These are phyloP conservation scores for Thyatira batis DNA, from an alignment of 2,888 invertebrate genomes.

Conservation along the genomic window DNA sequence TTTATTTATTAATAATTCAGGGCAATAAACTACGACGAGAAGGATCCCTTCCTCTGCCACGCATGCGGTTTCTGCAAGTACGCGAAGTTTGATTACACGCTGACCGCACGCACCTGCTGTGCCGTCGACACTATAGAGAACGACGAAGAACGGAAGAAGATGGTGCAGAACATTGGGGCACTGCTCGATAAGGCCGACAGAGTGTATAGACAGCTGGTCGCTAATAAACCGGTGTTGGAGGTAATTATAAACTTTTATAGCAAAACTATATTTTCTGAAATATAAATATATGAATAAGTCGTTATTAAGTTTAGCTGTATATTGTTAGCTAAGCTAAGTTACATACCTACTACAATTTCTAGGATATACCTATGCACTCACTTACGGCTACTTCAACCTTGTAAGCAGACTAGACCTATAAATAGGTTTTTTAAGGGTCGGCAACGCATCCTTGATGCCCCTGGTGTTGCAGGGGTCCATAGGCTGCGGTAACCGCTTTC, in stretches of 20 bases:
- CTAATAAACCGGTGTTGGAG: slow-evolving; percentile 95
- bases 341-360: too few species aligned
- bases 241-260: slow-evolving; percentile 51
- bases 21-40: slow-evolving; percentile 99
- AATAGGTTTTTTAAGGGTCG: too few species aligned
- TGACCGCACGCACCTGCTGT: slow-evolving; percentile 95
- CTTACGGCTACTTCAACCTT: too few species aligned
- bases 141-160: slow-evolving; percentile 97
- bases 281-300: too few species aligned
- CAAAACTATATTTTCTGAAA: background rate
- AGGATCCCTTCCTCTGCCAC: slow-evolving; percentile 99
- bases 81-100: slow-evolving; percentile 98
- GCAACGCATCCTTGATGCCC: too few species aligned
- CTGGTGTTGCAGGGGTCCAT: too few species aligned
- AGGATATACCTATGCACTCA: too few species aligned
- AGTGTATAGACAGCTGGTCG: slow-evolving; percentile 94
- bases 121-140: slow-evolving; percentile 98
- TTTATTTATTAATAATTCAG: slow-evolving; percentile 62
- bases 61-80: slow-evolving; percentile 99
- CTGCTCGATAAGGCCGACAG: slow-evolving; percentile 96
- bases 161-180: slow-evolving; percentile 94
- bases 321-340: too few species aligned
- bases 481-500: too few species aligned
- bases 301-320: too few species aligned
- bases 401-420: too few species aligned